phyloP scores from a whole-genome alignment of 2,113 vertebrate species.

The Hemiscyllium ocellatum region DNA sequence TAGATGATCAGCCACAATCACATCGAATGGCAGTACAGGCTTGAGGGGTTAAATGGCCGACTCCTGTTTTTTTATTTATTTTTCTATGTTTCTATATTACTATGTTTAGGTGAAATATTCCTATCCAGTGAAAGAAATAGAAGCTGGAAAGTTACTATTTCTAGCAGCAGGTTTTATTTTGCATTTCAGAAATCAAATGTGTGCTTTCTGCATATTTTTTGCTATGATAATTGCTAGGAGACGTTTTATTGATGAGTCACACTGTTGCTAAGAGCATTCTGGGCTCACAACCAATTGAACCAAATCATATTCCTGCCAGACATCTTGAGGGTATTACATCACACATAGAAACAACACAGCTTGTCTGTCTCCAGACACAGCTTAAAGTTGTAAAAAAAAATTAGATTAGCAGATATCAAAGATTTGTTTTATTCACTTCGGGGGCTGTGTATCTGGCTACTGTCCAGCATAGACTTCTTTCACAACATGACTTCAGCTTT shows the following conservation, averaged over 20 bases:
- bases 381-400: slow-evolving; percentile 22
- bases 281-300: slow-evolving; percentile 29
- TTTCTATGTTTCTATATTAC: too few relatives aligned
- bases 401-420: slow-evolving; percentile 35
- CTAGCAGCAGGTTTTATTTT: background rate
- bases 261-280: slow-evolving; percentile 35
- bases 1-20: too few relatives aligned
- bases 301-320: slow-evolving; percentile 10
- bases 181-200: background rate
- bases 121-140: background rate
- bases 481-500: background rate
- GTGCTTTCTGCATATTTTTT: slow-evolving; percentile 17
- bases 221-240: slow-evolving; percentile 38
- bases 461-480: background rate
- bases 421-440: slow-evolving; percentile 9
- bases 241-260: slow-evolving; percentile 37
- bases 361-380: slow-evolving; percentile 36
- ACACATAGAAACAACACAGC: slow-evolving; percentile 36
- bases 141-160: background rate
- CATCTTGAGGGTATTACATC: slow-evolving; percentile 37
- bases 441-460: background rate
- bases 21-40: too few relatives aligned
- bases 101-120: background rate
- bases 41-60: too few relatives aligned
- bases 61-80: too few relatives aligned